Evolutionary conservation across 2,113 vertebrate genomes (phyloP), one percentile per base, ranked within the genome.

Genomic region (Rissa tridactyla): DNA sequence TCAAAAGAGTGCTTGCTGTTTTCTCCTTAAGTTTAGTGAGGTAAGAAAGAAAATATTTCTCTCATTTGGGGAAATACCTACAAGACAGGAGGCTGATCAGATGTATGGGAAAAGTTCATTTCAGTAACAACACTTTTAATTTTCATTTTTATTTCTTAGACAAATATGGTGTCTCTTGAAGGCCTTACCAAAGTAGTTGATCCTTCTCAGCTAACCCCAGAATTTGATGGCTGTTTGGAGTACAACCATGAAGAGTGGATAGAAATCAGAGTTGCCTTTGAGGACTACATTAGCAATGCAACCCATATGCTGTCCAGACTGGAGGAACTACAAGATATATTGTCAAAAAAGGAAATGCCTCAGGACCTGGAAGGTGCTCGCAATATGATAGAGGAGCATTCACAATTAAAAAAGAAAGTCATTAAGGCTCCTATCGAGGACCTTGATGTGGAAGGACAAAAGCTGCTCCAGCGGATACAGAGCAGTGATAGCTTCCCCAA

Each of bases 171-270:
- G 91, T 99, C 99, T 95, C 98, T 99, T 95, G 99, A 99, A 98
- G 99, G 99, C 98, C 99, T 99, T 97, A 99, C 99, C 98, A 99
- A 99, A 98, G 99, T 99, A 82, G 99, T 99, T 96, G 99, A 99
- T 96, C 99, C 99, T 80, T 99, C 99, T 91, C 99, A 99, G 98
- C 98, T 99, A 93, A 99, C 99, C 20, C 98, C 99, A 2, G 99
- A 99, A 97, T 99, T 99, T 51, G 99, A 99, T 55, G 99, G 99
- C 97, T 99, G 99, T 96, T 98, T 99, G 97, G 99, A 99, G 52
- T 99, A 99, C 96, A 99, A 99, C 98, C 99, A 99, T 18, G 99
- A 99, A 75, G 99, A 99, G 68, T 99, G 99, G 99, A 99, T 99
- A 90, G 99, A 99, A 98, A 99, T 99, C 96, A 98, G 99, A 88